phyloP scores from a whole-genome alignment of 2,797 vertebrate genomes.

The Crossoptilon crossoptilon region DNA sequence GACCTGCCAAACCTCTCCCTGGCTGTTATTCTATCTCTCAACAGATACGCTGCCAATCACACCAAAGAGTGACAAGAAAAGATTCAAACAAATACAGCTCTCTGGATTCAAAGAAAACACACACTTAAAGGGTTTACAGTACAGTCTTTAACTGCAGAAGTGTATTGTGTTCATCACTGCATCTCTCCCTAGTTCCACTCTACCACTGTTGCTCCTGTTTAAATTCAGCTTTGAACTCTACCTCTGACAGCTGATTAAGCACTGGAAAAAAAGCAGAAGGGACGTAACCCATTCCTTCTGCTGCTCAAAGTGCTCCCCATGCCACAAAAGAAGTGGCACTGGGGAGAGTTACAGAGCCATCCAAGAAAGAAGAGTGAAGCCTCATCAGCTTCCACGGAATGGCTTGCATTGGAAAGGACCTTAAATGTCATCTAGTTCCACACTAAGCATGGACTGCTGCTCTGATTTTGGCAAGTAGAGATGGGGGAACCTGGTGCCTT shows the following conservation, averaged over 20 bases:
- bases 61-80: background rate
- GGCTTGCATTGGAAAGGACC: background rate
- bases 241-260: background rate
- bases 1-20: conserved; percentile 22
- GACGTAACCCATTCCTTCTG: background rate
- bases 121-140: background rate
- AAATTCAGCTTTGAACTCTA: background rate
- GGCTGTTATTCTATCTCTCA: conserved; percentile 11
- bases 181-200: background rate
- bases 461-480: background rate
- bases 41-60: conserved; percentile 13
- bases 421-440: background rate
- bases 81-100: background rate
- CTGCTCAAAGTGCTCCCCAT: background rate
- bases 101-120: background rate
- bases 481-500: background rate
- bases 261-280: background rate
- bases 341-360: background rate
- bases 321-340: background rate
- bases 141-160: background rate
- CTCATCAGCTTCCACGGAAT: background rate
- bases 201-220: background rate
- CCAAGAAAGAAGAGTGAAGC: background rate
- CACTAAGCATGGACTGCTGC: background rate
- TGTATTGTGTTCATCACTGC: background rate